These are phyloP conservation scores for Dolomedes plantarius DNA, from an alignment of 2,888 invertebrate genomes.

Conservation along the genomic window DNA sequence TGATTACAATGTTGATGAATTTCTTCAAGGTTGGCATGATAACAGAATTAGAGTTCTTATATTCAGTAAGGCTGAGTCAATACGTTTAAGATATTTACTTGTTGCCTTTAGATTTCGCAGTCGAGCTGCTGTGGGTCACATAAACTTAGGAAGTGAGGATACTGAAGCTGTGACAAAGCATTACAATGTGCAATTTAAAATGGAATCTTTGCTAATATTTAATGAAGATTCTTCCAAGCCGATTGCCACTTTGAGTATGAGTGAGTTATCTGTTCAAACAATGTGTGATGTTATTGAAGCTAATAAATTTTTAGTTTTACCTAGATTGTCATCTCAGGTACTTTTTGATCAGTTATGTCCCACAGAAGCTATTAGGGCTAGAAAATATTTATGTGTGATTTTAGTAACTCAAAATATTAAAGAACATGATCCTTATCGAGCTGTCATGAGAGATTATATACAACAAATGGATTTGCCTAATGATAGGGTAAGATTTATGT, in stretches of 20 bases:
- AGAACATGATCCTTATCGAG: conserved; percentile 82
- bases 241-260: conserved; percentile 90
- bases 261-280: conserved; percentile 90
- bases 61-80: conserved; percentile 83
- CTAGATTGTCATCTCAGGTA: conserved; percentile 93
- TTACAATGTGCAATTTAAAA: conserved; percentile 84
- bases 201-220: conserved; percentile 90
- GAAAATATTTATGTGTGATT: conserved; percentile 86
- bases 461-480: conserved; percentile 79
- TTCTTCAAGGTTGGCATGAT: conserved; percentile 90
- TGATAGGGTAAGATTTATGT: conserved; percentile 82
- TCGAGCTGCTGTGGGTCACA: conserved; percentile 90
- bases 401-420: conserved; percentile 82
- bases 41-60: conserved; percentile 93
- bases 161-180: conserved; percentile 76
- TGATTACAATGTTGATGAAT: conserved; percentile 85
- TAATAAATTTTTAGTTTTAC: conserved; percentile 91
- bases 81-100: conserved; percentile 89
- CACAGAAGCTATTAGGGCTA: conserved; percentile 87
- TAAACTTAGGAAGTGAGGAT: conserved; percentile 73
- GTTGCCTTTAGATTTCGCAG: conserved; percentile 91
- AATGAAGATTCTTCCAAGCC: conserved; percentile 89
- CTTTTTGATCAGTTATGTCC: conserved; percentile 91
- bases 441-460: conserved; percentile 84
- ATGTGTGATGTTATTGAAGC: conserved; percentile 91